Evolutionary conservation across 2,113 vertebrate species (phyloP).

Genomic region (Panthera tigris): DNA sequence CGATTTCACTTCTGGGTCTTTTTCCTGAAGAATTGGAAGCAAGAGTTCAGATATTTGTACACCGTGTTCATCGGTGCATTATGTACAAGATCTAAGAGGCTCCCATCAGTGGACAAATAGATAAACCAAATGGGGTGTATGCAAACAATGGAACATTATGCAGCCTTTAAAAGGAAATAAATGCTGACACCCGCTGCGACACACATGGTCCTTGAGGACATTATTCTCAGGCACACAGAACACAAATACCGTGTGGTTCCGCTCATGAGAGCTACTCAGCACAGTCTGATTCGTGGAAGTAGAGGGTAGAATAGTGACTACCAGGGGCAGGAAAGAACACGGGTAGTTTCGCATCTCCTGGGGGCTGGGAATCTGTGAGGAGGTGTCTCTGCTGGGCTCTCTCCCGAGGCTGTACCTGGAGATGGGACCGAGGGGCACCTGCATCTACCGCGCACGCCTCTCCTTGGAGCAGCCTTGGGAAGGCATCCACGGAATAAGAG

Average conservation of each 20-base stretch:
- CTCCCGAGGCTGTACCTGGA: background rate
- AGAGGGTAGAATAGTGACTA: background rate
- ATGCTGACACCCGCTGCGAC: background rate
- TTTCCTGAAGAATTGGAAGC: background rate
- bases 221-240: background rate
- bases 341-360: background rate
- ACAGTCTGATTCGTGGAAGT: background rate
- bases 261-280: background rate
- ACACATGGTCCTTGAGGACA: background rate
- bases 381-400: background rate
- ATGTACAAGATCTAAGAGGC: no score
- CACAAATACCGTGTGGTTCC: background rate
- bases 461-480: background rate
- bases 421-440: accelerated
- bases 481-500: accelerated
- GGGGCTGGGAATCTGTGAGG: background rate
- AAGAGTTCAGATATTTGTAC: background rate
- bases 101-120: no score
- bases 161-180: background rate
- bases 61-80: background rate
- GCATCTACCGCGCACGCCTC: no score
- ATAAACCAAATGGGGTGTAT: no score
- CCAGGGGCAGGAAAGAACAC: background rate
- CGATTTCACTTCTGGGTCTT: background rate
- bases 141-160: accelerated